Evolutionary conservation across 2,888 invertebrate species (phyloP).

Genomic region (Listrodromus nycthemerus): DNA sequence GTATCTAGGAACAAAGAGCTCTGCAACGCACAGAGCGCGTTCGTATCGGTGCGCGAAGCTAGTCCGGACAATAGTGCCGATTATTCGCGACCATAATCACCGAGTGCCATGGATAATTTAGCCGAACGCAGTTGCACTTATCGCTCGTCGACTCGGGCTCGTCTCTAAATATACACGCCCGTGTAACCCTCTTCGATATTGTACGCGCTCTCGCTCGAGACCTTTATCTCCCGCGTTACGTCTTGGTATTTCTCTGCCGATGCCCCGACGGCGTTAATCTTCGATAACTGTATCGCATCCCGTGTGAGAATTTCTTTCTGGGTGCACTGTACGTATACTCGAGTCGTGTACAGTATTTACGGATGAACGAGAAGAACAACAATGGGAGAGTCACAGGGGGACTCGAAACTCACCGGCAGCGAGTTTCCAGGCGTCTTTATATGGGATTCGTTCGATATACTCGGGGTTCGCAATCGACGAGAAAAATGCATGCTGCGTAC

Average conservation of each 20-base stretch:
- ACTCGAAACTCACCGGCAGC: not conserved
- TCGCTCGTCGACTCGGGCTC: constrained; percentile 39
- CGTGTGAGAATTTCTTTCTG: constrained; percentile 63
- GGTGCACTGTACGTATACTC: not conserved
- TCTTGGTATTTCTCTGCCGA: constrained; percentile 58
- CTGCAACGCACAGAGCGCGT: constrained; percentile 25
- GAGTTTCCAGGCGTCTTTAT: constrained; percentile 12
- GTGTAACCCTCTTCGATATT: not conserved
- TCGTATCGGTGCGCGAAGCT: constrained; percentile 33
- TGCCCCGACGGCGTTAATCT: constrained; percentile 59
- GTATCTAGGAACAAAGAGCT: constrained; percentile 33
- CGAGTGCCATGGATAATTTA: constrained; percentile 61
- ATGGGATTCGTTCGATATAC: constrained; percentile 53
- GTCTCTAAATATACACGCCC: constrained; percentile 1
- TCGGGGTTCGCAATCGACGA: constrained; percentile 56
- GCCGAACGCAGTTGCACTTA: constrained; percentile 54
- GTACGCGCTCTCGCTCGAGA: constrained; percentile 2
- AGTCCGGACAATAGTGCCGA: constrained; percentile 62
- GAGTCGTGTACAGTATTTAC: not conserved
- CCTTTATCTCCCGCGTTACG: constrained; percentile 47
- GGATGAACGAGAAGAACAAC: constrained; percentile 16
- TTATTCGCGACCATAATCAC: constrained; percentile 66
- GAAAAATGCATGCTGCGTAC: constrained; percentile 65
- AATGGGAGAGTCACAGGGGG: not conserved
- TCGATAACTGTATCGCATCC: constrained; percentile 62